Percentiles rank a stretch among this genome's conserved stretches.
These are phyloP conservation scores for Osedax frankpressi DNA, from an alignment of 2,888 invertebrate genomes.

Conservation along the genomic window DNA sequence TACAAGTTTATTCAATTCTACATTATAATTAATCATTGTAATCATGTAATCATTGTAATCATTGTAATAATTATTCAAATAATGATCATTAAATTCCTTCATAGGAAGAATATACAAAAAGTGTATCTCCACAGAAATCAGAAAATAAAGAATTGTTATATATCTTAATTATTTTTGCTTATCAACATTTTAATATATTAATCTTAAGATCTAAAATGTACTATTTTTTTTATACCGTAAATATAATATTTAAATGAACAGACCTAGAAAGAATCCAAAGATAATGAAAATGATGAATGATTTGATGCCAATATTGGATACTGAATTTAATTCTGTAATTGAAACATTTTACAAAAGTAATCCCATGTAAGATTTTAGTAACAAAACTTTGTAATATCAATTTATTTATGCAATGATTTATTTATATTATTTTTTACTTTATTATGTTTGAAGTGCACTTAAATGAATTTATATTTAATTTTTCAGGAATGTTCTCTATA, in stretches of 20 bases:
- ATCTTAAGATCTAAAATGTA: too few relatives aligned
- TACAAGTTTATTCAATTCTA: neutral
- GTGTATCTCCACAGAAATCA: neutral
- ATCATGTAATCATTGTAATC: too few relatives aligned
- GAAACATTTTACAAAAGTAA: constrained; percentile 73
- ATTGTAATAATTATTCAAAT: too few relatives aligned
- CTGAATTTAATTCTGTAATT: constrained; percentile 72
- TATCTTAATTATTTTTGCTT: too few relatives aligned
- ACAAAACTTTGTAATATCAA: too few relatives aligned
- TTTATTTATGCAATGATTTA: too few relatives aligned
- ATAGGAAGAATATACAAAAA: neutral
- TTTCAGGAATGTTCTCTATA: constrained; percentile 76
- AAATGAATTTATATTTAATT: neutral
- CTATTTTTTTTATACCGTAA: too few relatives aligned
- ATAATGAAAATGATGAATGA: constrained; percentile 61
- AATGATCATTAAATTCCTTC: too few relatives aligned
- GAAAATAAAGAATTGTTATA: neutral
- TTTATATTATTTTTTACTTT: neutral
- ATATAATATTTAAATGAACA: too few relatives aligned
- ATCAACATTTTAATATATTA: too few relatives aligned
- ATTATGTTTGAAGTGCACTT: neutral
- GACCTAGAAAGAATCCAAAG: neutral
- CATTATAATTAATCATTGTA: too few relatives aligned
- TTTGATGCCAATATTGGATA: constrained; percentile 74
- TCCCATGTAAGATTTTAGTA: constrained; percentile 78